A percentile compares a stretch with the other conserved stretches of the same genome.
Conservation (phyloP, 2,888 invertebrate genomes). For the Orthosia cruda region DNA sequence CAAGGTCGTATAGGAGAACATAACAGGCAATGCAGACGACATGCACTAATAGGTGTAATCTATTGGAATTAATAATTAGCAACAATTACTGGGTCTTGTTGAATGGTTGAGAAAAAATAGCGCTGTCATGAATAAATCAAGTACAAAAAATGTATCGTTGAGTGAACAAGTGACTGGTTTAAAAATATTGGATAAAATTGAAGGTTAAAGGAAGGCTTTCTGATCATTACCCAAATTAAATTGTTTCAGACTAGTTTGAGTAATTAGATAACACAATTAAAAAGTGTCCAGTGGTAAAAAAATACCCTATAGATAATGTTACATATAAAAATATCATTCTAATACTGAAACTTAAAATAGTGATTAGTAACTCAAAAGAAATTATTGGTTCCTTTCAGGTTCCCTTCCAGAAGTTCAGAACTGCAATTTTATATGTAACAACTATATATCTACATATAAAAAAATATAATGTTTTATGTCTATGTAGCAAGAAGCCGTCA, state of each 20-base stretch:
- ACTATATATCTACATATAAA: not conserved
- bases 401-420: too few species aligned
- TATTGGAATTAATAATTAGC: conserved; percentile 65
- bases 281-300: not conserved
- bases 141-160: conserved; percentile 58
- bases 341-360: not conserved
- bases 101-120: conserved; percentile 60
- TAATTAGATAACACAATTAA: not conserved
- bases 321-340: too few species aligned
- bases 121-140: conserved; percentile 66
- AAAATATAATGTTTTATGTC: conserved; percentile 22
- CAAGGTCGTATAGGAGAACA: conserved; percentile 4
- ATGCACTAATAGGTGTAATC: conserved; percentile 57
- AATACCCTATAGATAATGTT: not conserved
- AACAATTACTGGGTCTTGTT: conserved; percentile 59
- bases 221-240: not conserved
- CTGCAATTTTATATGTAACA: not conserved
- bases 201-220: not conserved
- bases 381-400: not conserved
- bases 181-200: not conserved
- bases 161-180: conserved; percentile 39
- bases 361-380: not conserved
- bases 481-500: conserved; percentile 52
- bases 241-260: too few species aligned
- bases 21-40: conserved; percentile 25